Evolutionary conservation across 2,113 vertebrate genomes (phyloP).

Genomic region (Rhinolophus sinicus): DNA sequence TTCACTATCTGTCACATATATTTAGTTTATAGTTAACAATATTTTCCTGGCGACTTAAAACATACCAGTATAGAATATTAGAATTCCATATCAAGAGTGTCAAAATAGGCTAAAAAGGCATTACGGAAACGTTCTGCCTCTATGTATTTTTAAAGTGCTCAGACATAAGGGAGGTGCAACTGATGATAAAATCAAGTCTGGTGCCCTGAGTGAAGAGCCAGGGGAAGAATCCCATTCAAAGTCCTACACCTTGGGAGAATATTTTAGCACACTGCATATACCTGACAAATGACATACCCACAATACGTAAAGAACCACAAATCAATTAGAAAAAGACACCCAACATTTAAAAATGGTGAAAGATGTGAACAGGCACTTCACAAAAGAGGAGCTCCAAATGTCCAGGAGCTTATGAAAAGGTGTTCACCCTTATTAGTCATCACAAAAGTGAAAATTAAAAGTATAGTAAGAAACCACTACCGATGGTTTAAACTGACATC

Average conservation of each 20-base stretch:
- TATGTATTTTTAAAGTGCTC: neutral
- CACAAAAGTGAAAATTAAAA: neutral
- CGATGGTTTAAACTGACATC: neutral
- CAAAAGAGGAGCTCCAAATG: neutral
- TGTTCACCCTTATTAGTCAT: neutral
- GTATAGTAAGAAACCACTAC: neutral
- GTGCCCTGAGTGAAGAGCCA: neutral
- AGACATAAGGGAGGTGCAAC: neutral
- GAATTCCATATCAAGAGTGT: neutral
- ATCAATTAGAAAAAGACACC: neutral
- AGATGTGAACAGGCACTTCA: neutral
- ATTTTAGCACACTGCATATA: neutral
- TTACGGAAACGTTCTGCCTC: neutral
- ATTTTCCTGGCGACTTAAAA: neutral
- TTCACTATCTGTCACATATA: neutral
- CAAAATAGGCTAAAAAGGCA: neutral
- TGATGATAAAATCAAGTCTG: neutral
- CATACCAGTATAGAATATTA: neutral
- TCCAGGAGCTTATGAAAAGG: neutral
- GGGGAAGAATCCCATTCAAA: neutral
- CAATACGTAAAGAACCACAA: neutral
- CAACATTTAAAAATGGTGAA: neutral
- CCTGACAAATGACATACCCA: neutral
- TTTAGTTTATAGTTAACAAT: conserved; percentile 25
- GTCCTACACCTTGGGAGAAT: neutral